Evolutionary conservation across 1,140 invertebrate genomes (phyloP).

Genomic region (Drosophila saltans): DNA sequence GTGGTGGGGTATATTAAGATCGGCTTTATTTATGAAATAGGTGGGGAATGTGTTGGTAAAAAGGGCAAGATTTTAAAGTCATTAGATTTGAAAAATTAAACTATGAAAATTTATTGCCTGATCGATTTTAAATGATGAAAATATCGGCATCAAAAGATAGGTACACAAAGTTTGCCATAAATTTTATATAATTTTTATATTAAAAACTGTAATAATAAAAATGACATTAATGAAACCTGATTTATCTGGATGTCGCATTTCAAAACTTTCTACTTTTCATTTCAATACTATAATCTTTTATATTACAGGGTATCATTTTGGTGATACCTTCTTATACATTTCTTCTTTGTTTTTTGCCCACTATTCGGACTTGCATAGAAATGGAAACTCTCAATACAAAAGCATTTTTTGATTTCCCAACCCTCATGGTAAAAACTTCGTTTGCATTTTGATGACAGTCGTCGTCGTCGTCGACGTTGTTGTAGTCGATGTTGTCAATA

Average conservation of each 20-base stretch:
- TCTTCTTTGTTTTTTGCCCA: constrained; percentile 17
- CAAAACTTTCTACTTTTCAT: no score
- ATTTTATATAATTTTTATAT: no score
- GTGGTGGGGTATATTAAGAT: constrained; percentile 17
- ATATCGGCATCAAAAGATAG: no score
- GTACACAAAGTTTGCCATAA: no score
- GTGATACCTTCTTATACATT: constrained; percentile 27
- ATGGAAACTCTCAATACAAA: constrained; percentile 56
- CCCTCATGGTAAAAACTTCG: constrained; percentile 56
- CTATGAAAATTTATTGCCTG: no score
- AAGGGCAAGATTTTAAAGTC: no score
- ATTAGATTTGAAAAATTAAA: no score
- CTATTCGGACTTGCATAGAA: constrained; percentile 43
- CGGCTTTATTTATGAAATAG: neutral
- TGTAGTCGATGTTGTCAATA: constrained; percentile 37
- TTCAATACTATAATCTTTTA: no score
- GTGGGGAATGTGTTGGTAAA: neutral
- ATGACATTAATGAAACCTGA: no score
- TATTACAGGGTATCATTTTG: neutral
- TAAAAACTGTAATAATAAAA: no score
- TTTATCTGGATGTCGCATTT: no score
- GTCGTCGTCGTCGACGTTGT: constrained; percentile 49
- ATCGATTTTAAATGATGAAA: no score
- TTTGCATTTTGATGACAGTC: constrained; percentile 80
- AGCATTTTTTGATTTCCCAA: constrained; percentile 41